A percentile compares a stretch with the other conserved stretches of the same genome.
Conservation (phyloP, 2,888 invertebrate genomes). For the Myopa tessellatipennis region DNA sequence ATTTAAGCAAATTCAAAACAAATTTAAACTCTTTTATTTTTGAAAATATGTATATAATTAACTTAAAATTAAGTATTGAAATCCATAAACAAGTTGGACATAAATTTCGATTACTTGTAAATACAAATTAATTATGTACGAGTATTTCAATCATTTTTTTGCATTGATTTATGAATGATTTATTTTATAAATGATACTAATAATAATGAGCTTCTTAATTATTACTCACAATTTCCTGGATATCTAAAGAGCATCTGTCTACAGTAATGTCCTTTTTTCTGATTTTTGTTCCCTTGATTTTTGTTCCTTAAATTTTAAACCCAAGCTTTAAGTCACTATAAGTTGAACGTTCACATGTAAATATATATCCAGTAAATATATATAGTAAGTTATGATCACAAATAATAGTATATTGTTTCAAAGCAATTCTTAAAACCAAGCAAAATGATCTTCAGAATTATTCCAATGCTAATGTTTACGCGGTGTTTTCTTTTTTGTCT, state of each 20-base stretch:
- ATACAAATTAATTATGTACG: too few species aligned
- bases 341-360: too few species aligned
- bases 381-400: too few species aligned
- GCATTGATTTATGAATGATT: too few species aligned
- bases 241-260: neutral
- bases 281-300: neutral
- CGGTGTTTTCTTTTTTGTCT: neutral
- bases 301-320: neutral
- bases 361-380: too few species aligned
- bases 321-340: neutral
- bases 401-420: neutral
- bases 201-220: neutral
- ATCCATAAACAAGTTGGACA: too few species aligned
- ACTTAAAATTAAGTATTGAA: neutral
- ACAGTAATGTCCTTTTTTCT: neutral
- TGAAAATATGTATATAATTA: neutral
- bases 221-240: neutral
- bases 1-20: too few species aligned
- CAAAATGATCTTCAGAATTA: conserved; percentile 5
- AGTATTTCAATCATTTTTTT: too few species aligned
- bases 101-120: too few species aligned
- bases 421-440: conserved; percentile 7
- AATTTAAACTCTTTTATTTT: too few species aligned
- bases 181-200: neutral
- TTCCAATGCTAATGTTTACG: conserved; percentile 23